These are phyloP conservation scores for Netelia melanura DNA, from an alignment of 2,888 invertebrate species.

Conservation along the genomic window DNA sequence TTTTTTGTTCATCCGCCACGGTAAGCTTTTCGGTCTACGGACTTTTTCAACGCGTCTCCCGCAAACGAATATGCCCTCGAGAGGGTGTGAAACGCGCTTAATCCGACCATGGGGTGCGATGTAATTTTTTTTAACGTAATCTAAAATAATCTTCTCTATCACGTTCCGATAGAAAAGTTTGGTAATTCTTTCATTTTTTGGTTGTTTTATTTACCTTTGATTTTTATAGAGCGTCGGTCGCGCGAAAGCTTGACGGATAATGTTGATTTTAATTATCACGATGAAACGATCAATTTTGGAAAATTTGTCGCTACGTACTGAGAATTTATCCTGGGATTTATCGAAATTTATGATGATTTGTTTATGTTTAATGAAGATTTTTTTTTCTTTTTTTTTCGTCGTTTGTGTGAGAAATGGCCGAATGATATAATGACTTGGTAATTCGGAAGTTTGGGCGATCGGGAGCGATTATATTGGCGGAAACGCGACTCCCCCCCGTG, in stretches of 20 bases:
- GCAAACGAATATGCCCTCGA: not conserved
- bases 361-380: slow-evolving; percentile 50
- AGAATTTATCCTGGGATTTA: not conserved
- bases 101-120: not conserved
- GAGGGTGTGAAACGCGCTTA: not conserved
- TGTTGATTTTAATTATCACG: not conserved
- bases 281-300: not conserved
- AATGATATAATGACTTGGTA: slow-evolving; percentile 30
- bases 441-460: slow-evolving; percentile 47
- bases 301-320: not conserved
- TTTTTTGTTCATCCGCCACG: not conserved
- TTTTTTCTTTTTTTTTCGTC: not conserved
- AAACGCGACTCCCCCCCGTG: not conserved
- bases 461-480: slow-evolving; percentile 46
- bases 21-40: slow-evolving; percentile 1
- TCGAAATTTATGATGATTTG: not conserved
- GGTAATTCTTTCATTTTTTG: not conserved
- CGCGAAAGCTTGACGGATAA: not conserved
- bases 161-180: not conserved
- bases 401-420: not conserved
- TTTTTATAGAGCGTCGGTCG: not conserved
- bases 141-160: slow-evolving; percentile 44
- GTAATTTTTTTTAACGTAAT: slow-evolving; percentile 18
- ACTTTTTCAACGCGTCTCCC: not conserved
- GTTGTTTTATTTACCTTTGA: too few species aligned